Base-by-base conservation (phyloP, 2,888 invertebrate genomes). In the Nemoura dubitans region DNA sequence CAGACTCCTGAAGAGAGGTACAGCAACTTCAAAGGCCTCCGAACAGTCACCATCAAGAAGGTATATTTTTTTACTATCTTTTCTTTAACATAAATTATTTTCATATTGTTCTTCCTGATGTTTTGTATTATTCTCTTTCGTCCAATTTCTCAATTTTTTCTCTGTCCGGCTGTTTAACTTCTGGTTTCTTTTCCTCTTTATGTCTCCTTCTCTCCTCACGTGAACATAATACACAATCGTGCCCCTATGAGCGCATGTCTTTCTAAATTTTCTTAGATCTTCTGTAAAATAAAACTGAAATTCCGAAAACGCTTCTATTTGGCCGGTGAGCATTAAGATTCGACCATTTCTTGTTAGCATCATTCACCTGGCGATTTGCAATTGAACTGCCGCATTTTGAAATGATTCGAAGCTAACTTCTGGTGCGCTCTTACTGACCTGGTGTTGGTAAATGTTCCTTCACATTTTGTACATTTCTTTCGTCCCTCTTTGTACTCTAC, bases 1-100 rank as follows among this genome's bases (percentile, higher is more conserved):
- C 94, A 95, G 95, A 93, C 94, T 89, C 92, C 93, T 88, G 95
- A 95, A 91, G 95, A 95, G 91, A 94, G 94, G 89, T 95, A 94
- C 90, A 93, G 94, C 87, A 94, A 93, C 89, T 97, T 95, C 93
- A 96, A 95, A 91, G 96, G 96, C 89, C 94, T 97, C 87, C 93
- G 96, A 89, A 95, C 95, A 87, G 94, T 97, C 88, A 95, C 96
- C 88, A 94, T 98, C 91, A 97, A 96, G 92, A 98, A 98, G 95
- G 97, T 96, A 93, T 91, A 91, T 89, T 26, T 16, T 28, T 80
- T 21, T n/a, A 7, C 21, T 84, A 6, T 36, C 21, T 84, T 36
- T 36, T 26, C 28, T 2, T 36, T 27, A 6, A 36, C 30, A 16
- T 16, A 16, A 3, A 29, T 16, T 81, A 28, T 81, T 26, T 83